Percentiles rank a stretch among this genome's conserved stretches.
Evolutionary conservation across 2,888 invertebrate species (phyloP).

Genomic region (Masnerella sp.): DNA sequence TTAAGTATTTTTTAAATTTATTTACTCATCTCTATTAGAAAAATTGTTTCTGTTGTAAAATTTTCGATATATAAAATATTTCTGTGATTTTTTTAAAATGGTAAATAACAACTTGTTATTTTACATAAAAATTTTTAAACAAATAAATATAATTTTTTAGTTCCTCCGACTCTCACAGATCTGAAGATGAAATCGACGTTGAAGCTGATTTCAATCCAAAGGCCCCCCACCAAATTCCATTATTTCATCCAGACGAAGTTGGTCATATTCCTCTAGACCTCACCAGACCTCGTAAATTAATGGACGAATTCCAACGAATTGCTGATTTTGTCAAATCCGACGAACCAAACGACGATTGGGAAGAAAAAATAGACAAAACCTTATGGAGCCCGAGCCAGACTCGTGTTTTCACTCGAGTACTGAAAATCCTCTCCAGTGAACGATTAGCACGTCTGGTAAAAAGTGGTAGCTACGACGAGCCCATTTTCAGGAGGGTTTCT

Average conservation of each 20-base stretch:
- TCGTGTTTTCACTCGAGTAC: constrained; percentile 82
- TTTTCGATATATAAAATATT: too few species aligned
- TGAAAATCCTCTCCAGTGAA: constrained; percentile 83
- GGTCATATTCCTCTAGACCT: constrained; percentile 77
- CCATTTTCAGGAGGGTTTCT: constrained; percentile 83
- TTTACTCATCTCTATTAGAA: too few species aligned
- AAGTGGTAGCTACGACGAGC: constrained; percentile 81
- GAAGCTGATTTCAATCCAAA: constrained; percentile 53
- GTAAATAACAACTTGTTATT: too few species aligned
- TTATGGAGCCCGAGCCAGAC: constrained; percentile 83
- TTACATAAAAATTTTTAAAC: too few species aligned
- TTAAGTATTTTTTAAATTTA: too few species aligned
- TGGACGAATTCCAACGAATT: constrained; percentile 85
- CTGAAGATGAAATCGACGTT: constrained; percentile 68
- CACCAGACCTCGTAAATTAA: constrained; percentile 80
- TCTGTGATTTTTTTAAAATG: too few species aligned
- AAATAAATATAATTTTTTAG: too few species aligned
- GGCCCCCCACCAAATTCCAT: constrained; percentile 21
- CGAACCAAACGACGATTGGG: constrained; percentile 82
- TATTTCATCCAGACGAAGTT: constrained; percentile 5
- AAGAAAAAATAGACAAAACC: constrained; percentile 81
- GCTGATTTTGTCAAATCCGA: constrained; percentile 81
- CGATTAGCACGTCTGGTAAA: constrained; percentile 83
- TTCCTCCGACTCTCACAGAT: constrained; percentile 23
- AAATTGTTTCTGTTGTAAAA: too few species aligned